Evolutionary conservation across 2,113 vertebrate species (phyloP).

Genomic region (Lepidothrix coronata): DNA sequence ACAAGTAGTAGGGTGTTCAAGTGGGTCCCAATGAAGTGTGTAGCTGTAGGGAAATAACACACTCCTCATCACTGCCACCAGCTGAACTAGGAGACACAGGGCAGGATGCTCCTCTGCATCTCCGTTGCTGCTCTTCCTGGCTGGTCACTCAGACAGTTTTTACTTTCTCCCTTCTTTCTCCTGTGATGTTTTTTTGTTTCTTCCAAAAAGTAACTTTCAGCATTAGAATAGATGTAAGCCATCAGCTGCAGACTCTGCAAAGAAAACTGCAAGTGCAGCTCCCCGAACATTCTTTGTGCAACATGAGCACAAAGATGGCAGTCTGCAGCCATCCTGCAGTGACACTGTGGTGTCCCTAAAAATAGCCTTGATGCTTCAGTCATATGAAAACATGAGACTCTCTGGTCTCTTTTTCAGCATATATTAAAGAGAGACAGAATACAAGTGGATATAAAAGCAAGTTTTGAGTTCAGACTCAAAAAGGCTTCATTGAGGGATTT

Average conservation of each 20-base stretch:
- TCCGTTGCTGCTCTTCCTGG: neutral
- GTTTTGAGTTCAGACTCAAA: neutral
- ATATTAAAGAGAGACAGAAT: neutral
- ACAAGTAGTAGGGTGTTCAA: neutral
- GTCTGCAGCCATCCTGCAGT: neutral
- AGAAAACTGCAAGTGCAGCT: neutral
- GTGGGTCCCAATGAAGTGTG: neutral
- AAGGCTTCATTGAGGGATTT: neutral
- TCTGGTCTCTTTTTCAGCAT: neutral
- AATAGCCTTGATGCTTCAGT: neutral
- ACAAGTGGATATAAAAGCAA: neutral
- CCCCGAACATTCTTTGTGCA: neutral
- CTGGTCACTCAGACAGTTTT: neutral
- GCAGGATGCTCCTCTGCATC: neutral
- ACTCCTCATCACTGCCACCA: rapidly evolving
- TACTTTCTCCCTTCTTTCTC: neutral
- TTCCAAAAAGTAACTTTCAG: neutral
- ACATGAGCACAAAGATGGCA: neutral
- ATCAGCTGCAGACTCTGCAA: neutral
- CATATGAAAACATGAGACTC: neutral
- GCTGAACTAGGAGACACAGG: neutral
- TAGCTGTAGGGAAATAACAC: neutral
- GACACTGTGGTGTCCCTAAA: neutral
- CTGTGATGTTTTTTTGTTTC: neutral
- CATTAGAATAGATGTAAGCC: neutral